These are phyloP conservation scores for Bedellia somnulentella DNA, from an alignment of 2,888 invertebrate genomes.

Conservation along the genomic window DNA sequence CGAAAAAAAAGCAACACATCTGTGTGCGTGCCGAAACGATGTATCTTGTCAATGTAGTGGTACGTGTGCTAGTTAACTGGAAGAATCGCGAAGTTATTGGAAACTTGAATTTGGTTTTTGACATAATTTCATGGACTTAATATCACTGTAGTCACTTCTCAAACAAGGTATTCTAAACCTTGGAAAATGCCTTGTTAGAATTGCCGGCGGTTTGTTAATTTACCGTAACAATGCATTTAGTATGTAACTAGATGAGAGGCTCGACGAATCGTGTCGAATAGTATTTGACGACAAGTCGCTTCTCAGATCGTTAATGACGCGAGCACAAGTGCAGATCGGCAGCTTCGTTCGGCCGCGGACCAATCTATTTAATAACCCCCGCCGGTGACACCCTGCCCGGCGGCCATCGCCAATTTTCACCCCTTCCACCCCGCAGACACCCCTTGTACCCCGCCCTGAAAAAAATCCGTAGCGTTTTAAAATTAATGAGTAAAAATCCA, in stretches of 20 bases:
- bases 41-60: neutral
- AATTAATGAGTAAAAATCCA: conserved; percentile 64
- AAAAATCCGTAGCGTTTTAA: conserved; percentile 64
- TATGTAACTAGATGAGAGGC: no score
- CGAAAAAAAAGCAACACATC: conserved; percentile 22
- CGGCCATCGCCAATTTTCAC: conserved; percentile 59
- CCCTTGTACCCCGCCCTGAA: conserved; percentile 58
- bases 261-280: no score
- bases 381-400: conserved; percentile 59
- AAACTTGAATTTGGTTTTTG: no score
- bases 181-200: no score
- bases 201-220: no score
- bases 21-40: conserved; percentile 27
- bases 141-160: no score
- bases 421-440: conserved; percentile 33
- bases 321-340: conserved; percentile 61
- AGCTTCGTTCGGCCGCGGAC: conserved; percentile 62
- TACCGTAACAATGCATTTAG: no score
- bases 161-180: no score
- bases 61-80: conserved; percentile 1
- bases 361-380: conserved; percentile 64
- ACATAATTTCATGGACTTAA: no score
- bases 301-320: conserved; percentile 61
- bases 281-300: no score
- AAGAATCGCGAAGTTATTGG: no score